Base-by-base conservation (phyloP, 2,888 invertebrate species). In the Temnothorax rugatulus region DNA sequence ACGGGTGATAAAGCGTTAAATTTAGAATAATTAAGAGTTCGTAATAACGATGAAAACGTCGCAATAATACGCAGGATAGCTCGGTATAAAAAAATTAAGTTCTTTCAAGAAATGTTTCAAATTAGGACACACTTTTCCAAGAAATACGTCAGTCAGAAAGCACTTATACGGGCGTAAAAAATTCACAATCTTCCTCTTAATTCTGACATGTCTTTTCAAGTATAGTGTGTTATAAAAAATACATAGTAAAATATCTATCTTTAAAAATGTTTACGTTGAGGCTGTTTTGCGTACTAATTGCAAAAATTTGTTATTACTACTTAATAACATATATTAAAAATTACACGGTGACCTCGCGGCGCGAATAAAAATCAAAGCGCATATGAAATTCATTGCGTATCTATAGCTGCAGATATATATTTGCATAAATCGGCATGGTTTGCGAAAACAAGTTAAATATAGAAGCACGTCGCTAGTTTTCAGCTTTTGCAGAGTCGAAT, bases 401-500 rank as follows among this genome's bases (percentile, higher is more conserved):
- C 66, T 73, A 71, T 71, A 71, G 38, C 79, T 47, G 29, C 21
- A 29, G 59, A 79, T 59, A 47, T 21, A 71, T 71, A 81, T 81
- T 81, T 81, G 47, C 79, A 81, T 81, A 81, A 81, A 81, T 81
- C 73, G 59, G 47, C n/a, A 59, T 38, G 29, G 79, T 71, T 59
- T 59, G 79, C 34, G 47, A 79, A 71, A 85, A 69, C 77, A 69
- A 86, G 71, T 71, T 75, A 81, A 71, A 84, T 73, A 82, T 82
- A 76, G 63, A 63, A 71, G 52, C 71, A 54, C 52, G 54, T 66
- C 50, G 81, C 52, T 81, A 59, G 66, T 64, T 84, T 84, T 84
- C 81, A 81, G 73, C 83, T 83, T 66, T 83, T 64, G 52, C 83
- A 79, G 66, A 61, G 52, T 50, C 79, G 57, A 52, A 69, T 63